phyloP scores from a whole-genome alignment of 1,140 invertebrate species.

The Gryllus bimaculatus region DNA sequence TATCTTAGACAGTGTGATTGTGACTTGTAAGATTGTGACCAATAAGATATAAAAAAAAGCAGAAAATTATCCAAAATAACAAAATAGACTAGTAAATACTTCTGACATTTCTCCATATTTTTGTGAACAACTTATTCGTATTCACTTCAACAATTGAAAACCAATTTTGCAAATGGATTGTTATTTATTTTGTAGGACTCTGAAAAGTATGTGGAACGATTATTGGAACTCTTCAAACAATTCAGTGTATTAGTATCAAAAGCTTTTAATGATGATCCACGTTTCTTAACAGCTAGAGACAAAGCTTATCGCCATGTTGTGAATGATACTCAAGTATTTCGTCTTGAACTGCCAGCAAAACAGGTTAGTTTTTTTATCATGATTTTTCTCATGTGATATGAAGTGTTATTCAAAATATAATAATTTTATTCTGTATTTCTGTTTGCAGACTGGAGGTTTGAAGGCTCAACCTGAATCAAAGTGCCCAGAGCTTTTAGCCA shows the following conservation, averaged over 20 bases:
- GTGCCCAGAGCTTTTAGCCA: slow-evolving; percentile 96
- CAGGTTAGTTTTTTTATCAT: slow-evolving; percentile 36
- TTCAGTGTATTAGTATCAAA: slow-evolving; percentile 89
- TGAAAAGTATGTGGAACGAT: slow-evolving; percentile 96
- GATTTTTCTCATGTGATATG: too few relatives aligned
- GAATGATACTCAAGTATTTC: slow-evolving; percentile 96
- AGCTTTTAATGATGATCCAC: slow-evolving; percentile 93
- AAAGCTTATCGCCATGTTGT: slow-evolving; percentile 98
- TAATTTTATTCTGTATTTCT: slow-evolving; percentile 31
- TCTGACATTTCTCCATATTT: too few relatives aligned
- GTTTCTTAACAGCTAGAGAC: slow-evolving; percentile 94
- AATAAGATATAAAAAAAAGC: too few relatives aligned
- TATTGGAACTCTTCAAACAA: slow-evolving; percentile 84
- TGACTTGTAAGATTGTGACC: too few relatives aligned
- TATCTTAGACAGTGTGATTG: too few relatives aligned
- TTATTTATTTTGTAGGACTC: slow-evolving; percentile 59
- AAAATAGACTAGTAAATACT: too few relatives aligned
- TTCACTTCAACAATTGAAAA: too few relatives aligned
- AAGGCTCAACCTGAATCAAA: slow-evolving; percentile 81
- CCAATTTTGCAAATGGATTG: not conserved
- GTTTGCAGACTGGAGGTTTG: slow-evolving; percentile 28
- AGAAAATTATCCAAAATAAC: too few relatives aligned
- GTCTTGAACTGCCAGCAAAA: slow-evolving; percentile 60
- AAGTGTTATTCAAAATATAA: slow-evolving; percentile 13
- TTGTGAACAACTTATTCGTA: too few relatives aligned